Conservation (phyloP, 2,113 vertebrate species). For the Rynchops niger region DNA sequence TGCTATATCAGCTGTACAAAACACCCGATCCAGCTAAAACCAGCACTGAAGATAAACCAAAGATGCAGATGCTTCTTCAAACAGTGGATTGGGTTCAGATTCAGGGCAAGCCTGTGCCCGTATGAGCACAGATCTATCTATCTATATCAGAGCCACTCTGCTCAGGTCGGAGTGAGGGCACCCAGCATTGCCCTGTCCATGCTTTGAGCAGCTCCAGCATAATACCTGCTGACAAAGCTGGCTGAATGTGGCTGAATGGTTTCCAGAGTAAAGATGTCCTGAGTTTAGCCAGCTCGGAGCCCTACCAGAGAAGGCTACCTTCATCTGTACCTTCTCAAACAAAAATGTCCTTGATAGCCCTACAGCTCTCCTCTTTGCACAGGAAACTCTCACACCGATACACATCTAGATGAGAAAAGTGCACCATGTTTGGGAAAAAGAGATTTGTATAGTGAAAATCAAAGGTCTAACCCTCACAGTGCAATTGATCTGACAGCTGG, state of each 20-base stretch:
- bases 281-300: not conserved
- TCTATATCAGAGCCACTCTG: not conserved
- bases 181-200: not conserved
- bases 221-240: not conserved
- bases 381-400: not conserved
- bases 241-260: not conserved
- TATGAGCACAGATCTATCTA: not conserved
- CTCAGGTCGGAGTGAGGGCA: not conserved
- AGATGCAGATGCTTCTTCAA: not conserved
- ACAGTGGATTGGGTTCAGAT: not conserved
- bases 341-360: not conserved
- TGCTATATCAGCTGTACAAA: not conserved
- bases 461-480: not conserved
- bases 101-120: not conserved
- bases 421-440: not conserved
- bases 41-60: not conserved
- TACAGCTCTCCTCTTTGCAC: not conserved
- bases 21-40: not conserved
- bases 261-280: not conserved
- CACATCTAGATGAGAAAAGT: not conserved
- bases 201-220: not conserved
- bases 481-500: not conserved
- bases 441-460: not conserved
- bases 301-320: not conserved
- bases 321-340: not conserved